phyloP scores from a whole-genome alignment of 2,888 invertebrate species.

The Amaurobius ferox region DNA sequence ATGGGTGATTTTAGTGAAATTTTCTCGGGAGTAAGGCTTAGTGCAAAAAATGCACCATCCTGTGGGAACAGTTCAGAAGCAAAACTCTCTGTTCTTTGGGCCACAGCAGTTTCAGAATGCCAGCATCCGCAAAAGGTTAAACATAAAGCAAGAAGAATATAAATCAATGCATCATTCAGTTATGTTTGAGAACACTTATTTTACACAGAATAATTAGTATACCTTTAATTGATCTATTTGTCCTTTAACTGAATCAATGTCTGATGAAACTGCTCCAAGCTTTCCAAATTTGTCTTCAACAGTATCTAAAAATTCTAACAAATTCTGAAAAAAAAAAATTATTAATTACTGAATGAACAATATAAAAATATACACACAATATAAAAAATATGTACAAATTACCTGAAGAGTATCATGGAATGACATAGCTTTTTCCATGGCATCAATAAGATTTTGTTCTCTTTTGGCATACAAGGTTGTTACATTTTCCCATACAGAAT shows the following conservation, averaged over 20 bases:
- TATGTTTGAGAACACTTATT: no score
- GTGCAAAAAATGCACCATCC: no score
- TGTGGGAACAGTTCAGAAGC: no score
- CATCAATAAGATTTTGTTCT: slow-evolving; percentile 96
- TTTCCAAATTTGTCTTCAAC: slow-evolving; percentile 91
- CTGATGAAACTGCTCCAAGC: slow-evolving; percentile 92
- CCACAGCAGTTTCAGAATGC: no score
- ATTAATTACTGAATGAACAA: background rate
- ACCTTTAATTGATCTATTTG: slow-evolving; percentile 93
- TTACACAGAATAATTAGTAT: no score
- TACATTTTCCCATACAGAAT: slow-evolving; percentile 95
- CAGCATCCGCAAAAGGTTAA: no score
- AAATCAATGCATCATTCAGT: no score
- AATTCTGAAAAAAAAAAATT: slow-evolving; percentile 81
- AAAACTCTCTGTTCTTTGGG: no score
- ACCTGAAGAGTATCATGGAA: slow-evolving; percentile 94
- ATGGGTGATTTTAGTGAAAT: no score
- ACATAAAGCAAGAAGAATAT: no score
- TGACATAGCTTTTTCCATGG: slow-evolving; percentile 94
- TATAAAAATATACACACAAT: background rate
- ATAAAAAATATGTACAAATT: slow-evolving; percentile 13
- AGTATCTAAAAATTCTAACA: slow-evolving; percentile 90
- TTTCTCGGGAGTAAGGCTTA: no score
- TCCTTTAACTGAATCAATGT: slow-evolving; percentile 94
- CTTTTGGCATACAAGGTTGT: slow-evolving; percentile 92